Conservation (phyloP, 2,888 invertebrate genomes). For the Ophion ellenae region DNA sequence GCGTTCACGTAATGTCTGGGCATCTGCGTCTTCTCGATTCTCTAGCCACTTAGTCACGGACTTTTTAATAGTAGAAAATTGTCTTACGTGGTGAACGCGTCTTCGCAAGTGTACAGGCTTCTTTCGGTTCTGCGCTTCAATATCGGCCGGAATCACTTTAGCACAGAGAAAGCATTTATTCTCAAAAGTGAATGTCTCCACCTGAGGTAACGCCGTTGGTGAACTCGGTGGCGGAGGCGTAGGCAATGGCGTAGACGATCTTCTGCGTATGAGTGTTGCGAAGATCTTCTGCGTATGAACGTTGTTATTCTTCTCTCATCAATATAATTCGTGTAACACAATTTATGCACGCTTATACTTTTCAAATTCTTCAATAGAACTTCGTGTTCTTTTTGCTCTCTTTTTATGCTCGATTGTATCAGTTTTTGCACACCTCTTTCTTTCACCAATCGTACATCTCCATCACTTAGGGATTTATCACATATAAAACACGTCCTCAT, state of each 20-base stretch:
- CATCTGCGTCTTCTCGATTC: constrained; percentile 23
- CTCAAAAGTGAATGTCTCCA: constrained; percentile 30
- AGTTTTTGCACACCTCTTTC: constrained; percentile 35
- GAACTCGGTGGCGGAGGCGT: background rate
- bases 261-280: constrained; percentile 13
- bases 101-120: constrained; percentile 28
- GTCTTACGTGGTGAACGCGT: constrained; percentile 2
- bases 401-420: constrained; percentile 25
- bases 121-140: constrained; percentile 11
- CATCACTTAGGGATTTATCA: constrained; percentile 39
- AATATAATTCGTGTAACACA: constrained; percentile 30
- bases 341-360: constrained; percentile 14
- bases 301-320: constrained; percentile 27
- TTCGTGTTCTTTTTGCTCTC: constrained; percentile 25
- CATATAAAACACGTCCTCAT: constrained; percentile 38
- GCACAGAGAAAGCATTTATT: constrained; percentile 43
- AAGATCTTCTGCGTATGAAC: constrained; percentile 18
- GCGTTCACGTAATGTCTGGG: constrained; percentile 23
- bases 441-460: constrained; percentile 26
- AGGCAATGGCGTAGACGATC: constrained; percentile 17
- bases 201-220: constrained; percentile 16
- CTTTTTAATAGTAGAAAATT: constrained; percentile 16
- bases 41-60: constrained; percentile 12
- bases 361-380: constrained; percentile 24
- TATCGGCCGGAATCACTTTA: constrained; percentile 21